Conservation (phyloP, 1,140 invertebrate species). For the Pseudomyrmex dendroicus region DNA sequence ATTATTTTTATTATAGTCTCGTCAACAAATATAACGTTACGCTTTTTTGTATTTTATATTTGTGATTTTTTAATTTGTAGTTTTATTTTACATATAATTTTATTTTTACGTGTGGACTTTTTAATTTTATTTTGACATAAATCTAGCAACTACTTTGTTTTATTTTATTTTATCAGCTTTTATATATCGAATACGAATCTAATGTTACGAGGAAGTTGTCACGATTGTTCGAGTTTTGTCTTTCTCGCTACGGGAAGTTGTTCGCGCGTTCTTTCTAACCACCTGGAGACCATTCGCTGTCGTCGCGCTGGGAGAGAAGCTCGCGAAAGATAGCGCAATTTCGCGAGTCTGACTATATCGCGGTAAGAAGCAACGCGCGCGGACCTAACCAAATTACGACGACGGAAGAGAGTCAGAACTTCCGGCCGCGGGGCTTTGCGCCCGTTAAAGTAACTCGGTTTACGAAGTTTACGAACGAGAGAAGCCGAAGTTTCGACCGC, state of each 20-base stretch:
- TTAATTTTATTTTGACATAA: constrained; percentile 12
- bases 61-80: background rate
- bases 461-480: constrained; percentile 71
- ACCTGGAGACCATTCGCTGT: constrained; percentile 22
- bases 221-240: constrained; percentile 6
- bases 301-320: background rate
- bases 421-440: constrained; percentile 49
- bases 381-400: constrained; percentile 69
- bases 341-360: constrained; percentile 68
- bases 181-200: constrained; percentile 22
- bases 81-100: too few species aligned
- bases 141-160: constrained; percentile 12
- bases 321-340: constrained; percentile 52
- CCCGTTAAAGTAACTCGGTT: constrained; percentile 74
- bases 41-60: background rate
- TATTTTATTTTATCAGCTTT: constrained; percentile 15
- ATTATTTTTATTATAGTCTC: background rate
- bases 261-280: background rate
- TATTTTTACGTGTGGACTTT: background rate
- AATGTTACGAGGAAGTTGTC: constrained; percentile 14
- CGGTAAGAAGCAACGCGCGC: constrained; percentile 65
- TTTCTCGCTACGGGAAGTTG: constrained; percentile 23
- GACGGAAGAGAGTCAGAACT: constrained; percentile 66
- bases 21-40: background rate
- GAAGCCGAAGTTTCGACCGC: constrained; percentile 57